phyloP scores from a whole-genome alignment of 2,888 invertebrate species.

The Zaprionus bogoriensis region DNA sequence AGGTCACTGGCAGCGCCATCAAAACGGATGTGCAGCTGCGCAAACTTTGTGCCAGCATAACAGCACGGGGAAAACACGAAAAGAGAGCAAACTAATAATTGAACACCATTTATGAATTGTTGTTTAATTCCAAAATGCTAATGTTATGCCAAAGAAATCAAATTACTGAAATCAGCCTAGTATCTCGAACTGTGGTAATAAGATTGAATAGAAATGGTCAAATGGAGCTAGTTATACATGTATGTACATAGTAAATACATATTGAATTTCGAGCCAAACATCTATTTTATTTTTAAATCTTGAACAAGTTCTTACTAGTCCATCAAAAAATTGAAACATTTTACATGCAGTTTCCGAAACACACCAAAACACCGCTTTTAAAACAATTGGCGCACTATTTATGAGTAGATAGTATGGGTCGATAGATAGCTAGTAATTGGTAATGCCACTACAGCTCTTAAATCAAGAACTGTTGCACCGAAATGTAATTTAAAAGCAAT shows the following conservation, averaged over 20 bases:
- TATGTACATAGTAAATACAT: not conserved
- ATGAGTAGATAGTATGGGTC: not conserved
- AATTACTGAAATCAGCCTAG: constrained; percentile 48
- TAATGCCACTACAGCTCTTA: constrained; percentile 24
- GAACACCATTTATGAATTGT: constrained; percentile 19
- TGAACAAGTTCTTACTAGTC: too few relatives aligned
- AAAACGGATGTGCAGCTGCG: constrained; percentile 74
- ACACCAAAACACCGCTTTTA: not conserved
- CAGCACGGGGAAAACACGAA: not conserved
- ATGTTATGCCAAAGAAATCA: constrained; percentile 66
- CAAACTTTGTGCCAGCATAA: constrained; percentile 54
- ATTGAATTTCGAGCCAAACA: too few relatives aligned
- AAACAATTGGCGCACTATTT: not conserved
- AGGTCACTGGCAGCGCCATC: constrained; percentile 45
- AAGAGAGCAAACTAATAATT: constrained; percentile 9
- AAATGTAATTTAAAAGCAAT: constrained; percentile 68
- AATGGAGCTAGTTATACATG: not conserved
- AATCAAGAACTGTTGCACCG: constrained; percentile 27
- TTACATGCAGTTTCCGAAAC: not conserved
- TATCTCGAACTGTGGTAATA: not conserved
- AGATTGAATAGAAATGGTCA: too few relatives aligned
- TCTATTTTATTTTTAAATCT: too few relatives aligned
- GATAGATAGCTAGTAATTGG: constrained; percentile 13
- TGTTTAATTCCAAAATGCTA: constrained; percentile 64
- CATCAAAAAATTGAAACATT: not conserved